These are phyloP conservation scores for Cyprinodon tularosa DNA, from an alignment of 2,113 vertebrate species.

Conservation along the genomic window DNA sequence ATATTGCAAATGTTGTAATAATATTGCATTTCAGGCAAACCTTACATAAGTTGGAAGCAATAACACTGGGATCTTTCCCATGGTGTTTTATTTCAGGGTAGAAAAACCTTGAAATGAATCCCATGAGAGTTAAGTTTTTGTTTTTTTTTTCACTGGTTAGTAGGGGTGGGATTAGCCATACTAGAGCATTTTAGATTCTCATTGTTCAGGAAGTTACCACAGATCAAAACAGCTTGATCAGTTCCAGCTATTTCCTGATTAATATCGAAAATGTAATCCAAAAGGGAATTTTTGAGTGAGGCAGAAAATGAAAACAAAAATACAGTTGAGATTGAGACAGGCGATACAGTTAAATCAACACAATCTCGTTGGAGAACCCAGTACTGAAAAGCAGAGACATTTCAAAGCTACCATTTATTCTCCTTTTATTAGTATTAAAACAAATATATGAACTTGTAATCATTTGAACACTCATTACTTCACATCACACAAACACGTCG, in stretches of 20 bases:
- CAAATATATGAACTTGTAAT: constrained; percentile 8
- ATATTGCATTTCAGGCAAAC: constrained; percentile 21
- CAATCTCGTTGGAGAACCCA: constrained; percentile 21
- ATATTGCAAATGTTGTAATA: constrained; percentile 27
- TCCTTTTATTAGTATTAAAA: background rate
- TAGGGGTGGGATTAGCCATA: constrained; percentile 8
- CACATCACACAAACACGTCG: background rate
- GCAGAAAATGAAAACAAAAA: constrained; percentile 47
- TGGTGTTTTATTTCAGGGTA: constrained; percentile 37
- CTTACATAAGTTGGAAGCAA: constrained; percentile 16
- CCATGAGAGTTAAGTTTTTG: constrained; percentile 65
- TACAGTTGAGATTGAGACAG: constrained; percentile 40
- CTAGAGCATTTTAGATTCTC: constrained; percentile 39
- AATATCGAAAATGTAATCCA: constrained; percentile 19
- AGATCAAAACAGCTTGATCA: constrained; percentile 40
- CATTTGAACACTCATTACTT: constrained; percentile 10
- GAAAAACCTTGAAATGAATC: constrained; percentile 59
- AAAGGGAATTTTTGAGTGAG: constrained; percentile 15
- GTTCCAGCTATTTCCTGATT: constrained; percentile 27
- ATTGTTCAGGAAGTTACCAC: constrained; percentile 42
- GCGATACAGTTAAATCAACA: constrained; percentile 52
- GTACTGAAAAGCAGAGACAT: constrained; percentile 33
- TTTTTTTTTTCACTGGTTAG: constrained; percentile 65
- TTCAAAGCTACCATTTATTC: background rate
- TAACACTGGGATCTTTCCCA: constrained; percentile 30